Conservation (phyloP, 2,888 invertebrate genomes). For the Xestia ashworthii region DNA sequence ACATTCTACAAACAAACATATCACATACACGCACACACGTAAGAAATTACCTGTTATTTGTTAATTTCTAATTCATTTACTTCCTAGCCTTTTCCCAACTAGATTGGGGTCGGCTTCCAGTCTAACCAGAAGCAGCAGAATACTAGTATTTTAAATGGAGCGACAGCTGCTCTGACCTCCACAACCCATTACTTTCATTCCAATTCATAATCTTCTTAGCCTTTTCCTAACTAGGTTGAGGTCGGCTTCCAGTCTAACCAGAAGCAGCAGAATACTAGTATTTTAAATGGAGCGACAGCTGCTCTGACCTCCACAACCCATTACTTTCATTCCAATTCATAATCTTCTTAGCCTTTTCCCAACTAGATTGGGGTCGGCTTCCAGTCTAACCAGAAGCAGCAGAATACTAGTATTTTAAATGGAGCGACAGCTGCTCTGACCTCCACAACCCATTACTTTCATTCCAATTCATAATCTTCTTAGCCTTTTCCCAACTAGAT, state of each 20-base stretch:
- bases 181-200: background rate
- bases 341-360: background rate
- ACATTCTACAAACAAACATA: slow-evolving; percentile 21
- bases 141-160: background rate
- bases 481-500: no score
- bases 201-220: no score
- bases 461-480: no score
- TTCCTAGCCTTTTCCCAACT: background rate
- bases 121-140: background rate
- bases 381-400: background rate
- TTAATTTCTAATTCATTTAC: background rate
- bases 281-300: no score
- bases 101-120: background rate
- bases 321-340: background rate
- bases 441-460: background rate
- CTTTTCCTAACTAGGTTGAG: no score
- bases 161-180: background rate
- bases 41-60: background rate
- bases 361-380: background rate
- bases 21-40: background rate
- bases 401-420: background rate
- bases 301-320: no score
- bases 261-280: no score
- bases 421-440: background rate
- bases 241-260: no score